Percentiles rank a stretch among this genome's conserved stretches.
Conservation (phyloP, 2,113 vertebrate species). For the Daubentonia madagascariensis region DNA sequence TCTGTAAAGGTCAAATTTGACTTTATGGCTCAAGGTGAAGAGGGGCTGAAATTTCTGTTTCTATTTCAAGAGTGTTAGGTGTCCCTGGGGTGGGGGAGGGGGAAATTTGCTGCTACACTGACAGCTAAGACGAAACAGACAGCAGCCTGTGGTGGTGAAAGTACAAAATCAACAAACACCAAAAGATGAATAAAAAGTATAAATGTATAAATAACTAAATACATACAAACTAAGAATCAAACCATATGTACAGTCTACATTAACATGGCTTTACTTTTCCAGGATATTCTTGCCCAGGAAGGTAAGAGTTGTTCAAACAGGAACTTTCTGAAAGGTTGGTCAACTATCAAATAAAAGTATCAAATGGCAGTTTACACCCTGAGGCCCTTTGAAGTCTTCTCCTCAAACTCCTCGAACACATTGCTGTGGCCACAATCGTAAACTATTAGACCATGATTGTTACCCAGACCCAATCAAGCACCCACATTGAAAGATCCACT, state of each 20-base stretch:
- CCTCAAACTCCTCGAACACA: background rate
- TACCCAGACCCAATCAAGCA: background rate
- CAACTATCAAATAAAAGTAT: background rate
- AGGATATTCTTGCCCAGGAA: background rate
- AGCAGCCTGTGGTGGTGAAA: background rate
- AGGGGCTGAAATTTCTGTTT: background rate
- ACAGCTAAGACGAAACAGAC: background rate
- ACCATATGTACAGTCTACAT: background rate
- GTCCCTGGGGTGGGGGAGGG: background rate
- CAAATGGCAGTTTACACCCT: background rate
- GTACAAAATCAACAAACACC: background rate
- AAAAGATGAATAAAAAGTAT: background rate
- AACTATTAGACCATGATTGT: background rate
- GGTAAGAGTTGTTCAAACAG: background rate
- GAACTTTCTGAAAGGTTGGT: background rate
- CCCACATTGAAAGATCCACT: background rate
- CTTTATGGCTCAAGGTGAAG: background rate
- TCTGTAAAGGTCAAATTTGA: constrained; percentile 32
- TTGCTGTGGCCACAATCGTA: background rate
- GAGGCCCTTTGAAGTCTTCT: background rate
- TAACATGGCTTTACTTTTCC: background rate
- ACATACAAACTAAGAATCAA: background rate
- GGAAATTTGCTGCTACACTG: too few relatives aligned
- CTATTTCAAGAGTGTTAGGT: background rate
- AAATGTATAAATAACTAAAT: background rate